Base-by-base conservation (phyloP, 2,797 vertebrate genomes). In the Oreortyx pictus region DNA sequence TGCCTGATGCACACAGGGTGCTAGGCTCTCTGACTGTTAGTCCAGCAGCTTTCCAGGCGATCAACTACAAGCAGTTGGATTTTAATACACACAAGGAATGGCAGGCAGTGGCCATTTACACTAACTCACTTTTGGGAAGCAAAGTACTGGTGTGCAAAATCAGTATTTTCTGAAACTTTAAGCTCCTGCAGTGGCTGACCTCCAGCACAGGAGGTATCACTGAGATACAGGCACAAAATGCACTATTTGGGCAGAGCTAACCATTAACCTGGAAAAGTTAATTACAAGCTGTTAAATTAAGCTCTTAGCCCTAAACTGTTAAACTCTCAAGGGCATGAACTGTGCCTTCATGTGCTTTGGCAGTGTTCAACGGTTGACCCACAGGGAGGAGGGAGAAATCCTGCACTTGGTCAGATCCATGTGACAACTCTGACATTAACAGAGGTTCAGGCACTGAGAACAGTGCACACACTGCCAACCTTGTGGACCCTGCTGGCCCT, bases 341-440 rank as follows among this genome's bases (percentile, higher is more conserved):
- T 70, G 18, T 66, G 31, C 43, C 39, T 81, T 92, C 0, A 0
- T 49, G 23, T 60, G 12, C 29, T 67, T 61, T 61, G 20, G 33
- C 78, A 62, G 25, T 31, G n/a, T 67, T 94, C 54, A 59, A 20
- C 31, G 89, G 31, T 64, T 67, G 29, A 68, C 79, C 22, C 24
- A 14, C 1, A 3, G 14, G 5, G 4, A 71, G 3, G 14, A 52
- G 35, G 22, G 44, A 77, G 25, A 93, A 88, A 56, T 76, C n/a
- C 33, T 70, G 41, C 0, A 0, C 29, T 59, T 71, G 22, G 9
- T 65, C 44, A 47, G 4, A 0, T 24, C 24, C 49, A 9, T 50
- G 49, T 73, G 10, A 8, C n/a, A 86, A 8, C 8, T 65, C n/a
- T 47, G 64, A 54, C 49, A 39, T 6, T 52, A 68, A n/a, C 6